A percentile compares a stretch with the other conserved stretches of the same genome.
phyloP scores from a whole-genome alignment of 1,140 invertebrate genomes.

The Hetaerina americana region DNA sequence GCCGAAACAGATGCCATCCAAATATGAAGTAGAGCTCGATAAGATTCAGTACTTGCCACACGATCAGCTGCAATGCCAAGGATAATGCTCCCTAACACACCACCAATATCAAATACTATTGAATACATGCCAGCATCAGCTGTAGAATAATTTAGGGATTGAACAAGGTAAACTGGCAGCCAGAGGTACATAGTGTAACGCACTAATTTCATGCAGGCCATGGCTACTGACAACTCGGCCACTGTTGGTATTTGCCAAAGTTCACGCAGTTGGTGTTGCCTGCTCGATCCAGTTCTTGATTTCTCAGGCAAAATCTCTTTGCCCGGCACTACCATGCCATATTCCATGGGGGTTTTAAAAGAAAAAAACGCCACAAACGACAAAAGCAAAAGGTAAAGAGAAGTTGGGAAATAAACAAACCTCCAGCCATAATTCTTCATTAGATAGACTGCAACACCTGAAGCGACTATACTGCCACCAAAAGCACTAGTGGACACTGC shows the following conservation, averaged over 20 bases:
- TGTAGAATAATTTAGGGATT: constrained; percentile 32
- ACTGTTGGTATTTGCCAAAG: constrained; percentile 28
- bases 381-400: constrained; percentile 27
- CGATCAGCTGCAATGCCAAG: constrained; percentile 33
- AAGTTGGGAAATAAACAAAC: constrained; percentile 28
- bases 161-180: constrained; percentile 36
- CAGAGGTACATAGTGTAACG: constrained; percentile 41
- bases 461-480: constrained; percentile 35
- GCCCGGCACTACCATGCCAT: constrained; percentile 26
- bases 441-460: constrained; percentile 34
- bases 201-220: constrained; percentile 38
- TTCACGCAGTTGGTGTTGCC: constrained; percentile 5
- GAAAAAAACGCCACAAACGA: constrained; percentile 28
- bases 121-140: constrained; percentile 33
- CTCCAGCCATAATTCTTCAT: constrained; percentile 34
- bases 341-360: constrained; percentile 28
- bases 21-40: constrained; percentile 28
- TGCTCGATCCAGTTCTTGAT: not conserved
- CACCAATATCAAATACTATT: constrained; percentile 39
- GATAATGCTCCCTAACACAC: constrained; percentile 31
- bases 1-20: constrained; percentile 28
- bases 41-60: constrained; percentile 20
- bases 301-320: constrained; percentile 19
- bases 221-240: constrained; percentile 32
- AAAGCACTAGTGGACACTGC: constrained; percentile 37